phyloP scores from a whole-genome alignment of 2,113 vertebrate genomes.

The Elephas maximus region DNA sequence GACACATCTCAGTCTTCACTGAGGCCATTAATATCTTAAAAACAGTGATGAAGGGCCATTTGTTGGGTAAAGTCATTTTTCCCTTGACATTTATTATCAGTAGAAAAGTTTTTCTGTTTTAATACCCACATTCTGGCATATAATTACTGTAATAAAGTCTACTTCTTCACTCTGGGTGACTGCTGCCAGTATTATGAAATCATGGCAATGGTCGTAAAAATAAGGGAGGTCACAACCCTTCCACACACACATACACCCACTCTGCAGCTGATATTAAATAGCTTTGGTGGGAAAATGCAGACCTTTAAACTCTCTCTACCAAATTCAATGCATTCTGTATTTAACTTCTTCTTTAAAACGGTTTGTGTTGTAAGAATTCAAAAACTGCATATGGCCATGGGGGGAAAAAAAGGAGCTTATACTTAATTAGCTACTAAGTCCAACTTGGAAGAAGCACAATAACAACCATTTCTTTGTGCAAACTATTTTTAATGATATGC shows the following conservation, averaged over 20 bases:
- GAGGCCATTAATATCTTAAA: slow-evolving; percentile 86
- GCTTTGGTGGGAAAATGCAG: slow-evolving; percentile 94
- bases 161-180: slow-evolving; percentile 86
- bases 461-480: slow-evolving; percentile 87
- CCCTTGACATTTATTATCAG: slow-evolving; percentile 88
- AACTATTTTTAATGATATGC: slow-evolving; percentile 84
- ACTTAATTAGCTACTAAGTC: slow-evolving; percentile 87
- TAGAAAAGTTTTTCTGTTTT: slow-evolving; percentile 90
- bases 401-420: slow-evolving; percentile 83
- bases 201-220: slow-evolving; percentile 92
- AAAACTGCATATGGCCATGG: slow-evolving; percentile 86
- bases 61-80: slow-evolving; percentile 88
- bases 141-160: slow-evolving; percentile 90
- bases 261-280: slow-evolving; percentile 91
- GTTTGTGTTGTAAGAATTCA: slow-evolving; percentile 89
- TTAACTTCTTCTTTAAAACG: slow-evolving; percentile 89
- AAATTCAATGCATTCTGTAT: slow-evolving; percentile 90
- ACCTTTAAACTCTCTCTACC: slow-evolving; percentile 92
- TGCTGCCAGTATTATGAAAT: slow-evolving; percentile 92
- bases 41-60: slow-evolving; percentile 83
- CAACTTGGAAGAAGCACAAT: slow-evolving; percentile 80
- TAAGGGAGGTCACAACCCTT: slow-evolving; percentile 91
- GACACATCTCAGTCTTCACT: slow-evolving; percentile 20
- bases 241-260: slow-evolving; percentile 91
- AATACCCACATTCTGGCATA: slow-evolving; percentile 91